Evolutionary conservation across 2,888 invertebrate genomes (phyloP).

Genomic region (Auanema freiburgensis): DNA sequence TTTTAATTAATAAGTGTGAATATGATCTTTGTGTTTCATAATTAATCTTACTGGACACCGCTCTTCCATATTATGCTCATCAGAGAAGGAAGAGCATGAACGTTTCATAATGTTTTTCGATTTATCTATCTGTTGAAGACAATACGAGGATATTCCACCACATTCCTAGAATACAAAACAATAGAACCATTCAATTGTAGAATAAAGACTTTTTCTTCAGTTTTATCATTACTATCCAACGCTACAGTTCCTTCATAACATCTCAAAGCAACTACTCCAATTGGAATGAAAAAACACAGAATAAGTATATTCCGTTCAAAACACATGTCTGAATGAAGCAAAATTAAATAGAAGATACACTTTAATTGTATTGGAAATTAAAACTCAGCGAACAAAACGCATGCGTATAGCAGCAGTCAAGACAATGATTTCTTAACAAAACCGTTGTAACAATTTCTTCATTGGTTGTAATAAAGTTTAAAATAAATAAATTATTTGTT

Average conservation of each 20-base stretch:
- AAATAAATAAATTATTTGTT: constrained; percentile 1
- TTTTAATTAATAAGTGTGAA: not conserved
- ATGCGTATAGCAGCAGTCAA: not conserved
- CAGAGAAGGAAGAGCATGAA: constrained; percentile 40
- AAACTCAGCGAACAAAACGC: not conserved
- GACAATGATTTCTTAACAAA: not conserved
- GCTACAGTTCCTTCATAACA: constrained; percentile 38
- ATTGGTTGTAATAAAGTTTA: not conserved
- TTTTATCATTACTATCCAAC: constrained; percentile 31
- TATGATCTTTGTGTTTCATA: not conserved
- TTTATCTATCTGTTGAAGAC: constrained; percentile 41
- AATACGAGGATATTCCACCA: constrained; percentile 40
- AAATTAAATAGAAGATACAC: not conserved
- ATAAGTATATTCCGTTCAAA: constrained; percentile 4
- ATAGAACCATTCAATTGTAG: not conserved
- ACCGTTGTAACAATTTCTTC: not conserved
- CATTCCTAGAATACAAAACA: constrained; percentile 28
- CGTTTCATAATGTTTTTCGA: constrained; percentile 33
- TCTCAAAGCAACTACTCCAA: constrained; percentile 18
- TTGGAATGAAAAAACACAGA: constrained; percentile 6
- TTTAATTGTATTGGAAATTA: not conserved
- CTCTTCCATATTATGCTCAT: constrained; percentile 46
- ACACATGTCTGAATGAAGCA: not conserved
- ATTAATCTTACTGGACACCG: constrained; percentile 32
- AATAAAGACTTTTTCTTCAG: constrained; percentile 25